phyloP scores from a whole-genome alignment of 2,797 vertebrate genomes.

The Helicolenus hilgendorfi region DNA sequence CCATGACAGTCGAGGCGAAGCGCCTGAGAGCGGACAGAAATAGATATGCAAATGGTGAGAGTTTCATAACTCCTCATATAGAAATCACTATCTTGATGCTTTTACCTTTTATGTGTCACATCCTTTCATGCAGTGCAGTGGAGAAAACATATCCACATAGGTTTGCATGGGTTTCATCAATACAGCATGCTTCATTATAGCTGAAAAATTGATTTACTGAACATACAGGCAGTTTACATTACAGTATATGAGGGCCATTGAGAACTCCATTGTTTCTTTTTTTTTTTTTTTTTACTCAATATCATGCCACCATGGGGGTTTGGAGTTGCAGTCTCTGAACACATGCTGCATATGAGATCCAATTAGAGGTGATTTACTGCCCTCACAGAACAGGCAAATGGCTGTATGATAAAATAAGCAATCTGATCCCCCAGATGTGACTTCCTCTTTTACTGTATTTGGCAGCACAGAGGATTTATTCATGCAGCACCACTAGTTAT shows the following conservation, averaged over 20 bases:
- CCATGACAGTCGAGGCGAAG: conserved; percentile 37
- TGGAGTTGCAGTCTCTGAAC: conserved; percentile 44
- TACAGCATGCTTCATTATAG: neutral
- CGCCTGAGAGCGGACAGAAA: conserved; percentile 43
- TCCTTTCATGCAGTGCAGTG: conserved; percentile 2
- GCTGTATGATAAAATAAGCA: conserved; percentile 61
- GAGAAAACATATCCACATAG: neutral
- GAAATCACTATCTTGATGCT: conserved; percentile 50
- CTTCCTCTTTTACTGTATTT: conserved; percentile 26
- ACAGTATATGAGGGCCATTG: neutral
- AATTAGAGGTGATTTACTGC: conserved; percentile 70
- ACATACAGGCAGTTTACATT: neutral
- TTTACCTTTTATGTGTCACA: conserved; percentile 20
- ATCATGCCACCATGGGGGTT: neutral
- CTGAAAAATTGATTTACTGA: neutral
- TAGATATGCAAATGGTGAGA: conserved; percentile 70
- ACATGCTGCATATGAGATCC: conserved; percentile 53
- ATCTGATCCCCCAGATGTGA: conserved; percentile 59
- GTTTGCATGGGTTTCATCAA: neutral
- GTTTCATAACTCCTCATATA: conserved; percentile 66
- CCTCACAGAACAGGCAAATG: conserved; percentile 46
- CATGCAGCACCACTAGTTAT: conserved; percentile 1
- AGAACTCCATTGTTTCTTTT: neutral
- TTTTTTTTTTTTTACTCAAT: conserved; percentile 25
- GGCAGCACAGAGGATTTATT: conserved; percentile 25